Conservation (phyloP, 2,797 vertebrate species). For the Poeciliopsis gracilis region DNA sequence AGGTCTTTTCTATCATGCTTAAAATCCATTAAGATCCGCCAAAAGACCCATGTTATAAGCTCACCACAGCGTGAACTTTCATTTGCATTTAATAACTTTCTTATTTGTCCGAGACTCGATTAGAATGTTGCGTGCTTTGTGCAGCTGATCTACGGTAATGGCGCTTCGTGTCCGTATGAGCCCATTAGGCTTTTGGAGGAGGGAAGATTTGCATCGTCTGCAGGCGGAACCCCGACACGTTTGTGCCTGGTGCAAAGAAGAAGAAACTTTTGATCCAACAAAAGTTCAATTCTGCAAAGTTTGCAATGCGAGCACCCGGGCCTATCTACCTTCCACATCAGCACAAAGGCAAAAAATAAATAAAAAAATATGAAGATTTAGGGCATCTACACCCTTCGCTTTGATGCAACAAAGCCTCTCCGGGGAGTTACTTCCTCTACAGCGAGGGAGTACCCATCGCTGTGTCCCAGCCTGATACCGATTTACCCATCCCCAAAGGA, state of each 20-base stretch:
- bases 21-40: constrained; percentile 20
- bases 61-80: constrained; percentile 38
- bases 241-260: constrained; percentile 7
- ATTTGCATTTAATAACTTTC: constrained; percentile 63
- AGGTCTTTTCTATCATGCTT: constrained; percentile 4
- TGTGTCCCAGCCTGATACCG: constrained; percentile 49
- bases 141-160: constrained; percentile 55
- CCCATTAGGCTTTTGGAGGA: constrained; percentile 54
- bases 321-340: constrained; percentile 44
- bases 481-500: constrained; percentile 70
- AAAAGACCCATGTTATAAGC: constrained; percentile 34
- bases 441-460: constrained; percentile 33
- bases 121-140: constrained; percentile 46
- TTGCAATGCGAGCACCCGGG: neutral
- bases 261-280: constrained; percentile 17
- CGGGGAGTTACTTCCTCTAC: constrained; percentile 35
- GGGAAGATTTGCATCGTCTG: constrained; percentile 9
- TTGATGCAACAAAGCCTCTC: constrained; percentile 55
- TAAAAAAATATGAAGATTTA: constrained; percentile 36
- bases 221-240: neutral
- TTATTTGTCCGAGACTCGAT: constrained; percentile 45
- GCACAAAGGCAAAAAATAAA: constrained; percentile 27
- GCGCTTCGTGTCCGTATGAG: constrained; percentile 47
- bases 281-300: constrained; percentile 23
- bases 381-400: constrained; percentile 42